A percentile compares a stretch with the other conserved stretches of the same genome.
Conservation (phyloP, 2,888 invertebrate genomes). For the Embidobia sp. region DNA sequence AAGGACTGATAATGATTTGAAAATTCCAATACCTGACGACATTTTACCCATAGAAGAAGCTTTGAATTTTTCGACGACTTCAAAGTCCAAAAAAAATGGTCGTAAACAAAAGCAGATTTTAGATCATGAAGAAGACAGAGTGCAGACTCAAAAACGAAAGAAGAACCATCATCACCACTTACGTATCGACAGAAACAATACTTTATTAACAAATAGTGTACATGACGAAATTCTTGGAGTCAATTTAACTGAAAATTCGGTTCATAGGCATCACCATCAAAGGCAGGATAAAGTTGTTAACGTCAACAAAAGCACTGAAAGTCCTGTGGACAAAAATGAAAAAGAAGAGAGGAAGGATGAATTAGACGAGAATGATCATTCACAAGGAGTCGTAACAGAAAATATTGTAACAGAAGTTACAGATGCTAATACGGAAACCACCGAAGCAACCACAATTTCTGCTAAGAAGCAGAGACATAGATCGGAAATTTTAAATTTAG, state of each 20-base stretch:
- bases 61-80: constrained; percentile 49
- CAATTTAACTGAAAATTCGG: constrained; percentile 61
- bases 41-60: constrained; percentile 10
- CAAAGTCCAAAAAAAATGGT: constrained; percentile 66
- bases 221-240: constrained; percentile 68
- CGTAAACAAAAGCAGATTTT: constrained; percentile 64
- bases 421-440: background rate
- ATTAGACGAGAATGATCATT: background rate
- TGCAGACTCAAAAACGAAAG: constrained; percentile 73
- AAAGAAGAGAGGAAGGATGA: background rate
- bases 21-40: constrained; percentile 32
- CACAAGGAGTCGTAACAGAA: background rate
- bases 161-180: constrained; percentile 75
- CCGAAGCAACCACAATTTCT: constrained; percentile 8
- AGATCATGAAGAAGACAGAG: constrained; percentile 72
- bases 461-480: constrained; percentile 19
- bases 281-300: constrained; percentile 32
- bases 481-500: constrained; percentile 11
- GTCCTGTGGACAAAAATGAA: background rate
- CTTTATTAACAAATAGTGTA: constrained; percentile 77
- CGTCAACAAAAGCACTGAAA: background rate
- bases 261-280: constrained; percentile 62
- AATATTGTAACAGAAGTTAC: background rate
- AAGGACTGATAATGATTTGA: constrained; percentile 21
- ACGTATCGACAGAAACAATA: constrained; percentile 68